Conservation (phyloP, 1,140 invertebrate species). For the Drosophila busckii region DNA sequence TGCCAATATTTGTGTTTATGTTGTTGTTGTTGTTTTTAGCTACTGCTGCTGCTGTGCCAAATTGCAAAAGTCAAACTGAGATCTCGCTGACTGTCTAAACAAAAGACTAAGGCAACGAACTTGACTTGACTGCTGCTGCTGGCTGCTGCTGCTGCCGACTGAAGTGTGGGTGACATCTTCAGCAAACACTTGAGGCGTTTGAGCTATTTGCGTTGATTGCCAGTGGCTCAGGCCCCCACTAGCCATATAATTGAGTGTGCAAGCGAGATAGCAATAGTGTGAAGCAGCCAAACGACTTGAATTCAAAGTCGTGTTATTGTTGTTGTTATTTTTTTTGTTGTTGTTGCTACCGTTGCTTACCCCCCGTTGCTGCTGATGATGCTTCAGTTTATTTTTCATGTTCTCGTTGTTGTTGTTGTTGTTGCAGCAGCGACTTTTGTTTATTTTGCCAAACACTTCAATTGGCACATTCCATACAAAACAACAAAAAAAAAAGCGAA, state of each 20-base stretch:
- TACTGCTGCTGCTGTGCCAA: conserved; percentile 60
- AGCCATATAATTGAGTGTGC: no score
- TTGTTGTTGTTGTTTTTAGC: conserved; percentile 37
- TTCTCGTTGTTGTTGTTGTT: conserved; percentile 28
- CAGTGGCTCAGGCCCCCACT: conserved; percentile 49
- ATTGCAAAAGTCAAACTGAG: conserved; percentile 70
- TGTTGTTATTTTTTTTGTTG: conserved; percentile 74
- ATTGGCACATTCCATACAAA: conserved; percentile 75
- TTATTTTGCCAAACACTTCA: conserved; percentile 77
- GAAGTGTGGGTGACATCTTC: conserved; percentile 76
- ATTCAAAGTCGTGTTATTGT: conserved; percentile 67
- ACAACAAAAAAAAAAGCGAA: conserved; percentile 45
- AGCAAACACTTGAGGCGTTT: conserved; percentile 76
- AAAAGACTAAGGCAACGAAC: conserved; percentile 73
- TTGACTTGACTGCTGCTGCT: conserved; percentile 36
- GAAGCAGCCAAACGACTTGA: conserved; percentile 25
- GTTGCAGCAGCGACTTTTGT: conserved; percentile 63
- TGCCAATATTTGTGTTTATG: conserved; percentile 40
- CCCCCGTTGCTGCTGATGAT: conserved; percentile 42
- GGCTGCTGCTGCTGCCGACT: conserved; percentile 33
- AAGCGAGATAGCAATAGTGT: conserved; percentile 1
- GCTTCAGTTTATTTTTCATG: conserved; percentile 59
- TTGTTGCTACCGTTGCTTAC: conserved; percentile 61
- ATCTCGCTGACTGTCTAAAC: conserved; percentile 58
- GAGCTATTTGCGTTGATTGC: conserved; percentile 77